phyloP scores from a whole-genome alignment of 2,797 vertebrate species.

The Schizopygopsis malacanthus region DNA sequence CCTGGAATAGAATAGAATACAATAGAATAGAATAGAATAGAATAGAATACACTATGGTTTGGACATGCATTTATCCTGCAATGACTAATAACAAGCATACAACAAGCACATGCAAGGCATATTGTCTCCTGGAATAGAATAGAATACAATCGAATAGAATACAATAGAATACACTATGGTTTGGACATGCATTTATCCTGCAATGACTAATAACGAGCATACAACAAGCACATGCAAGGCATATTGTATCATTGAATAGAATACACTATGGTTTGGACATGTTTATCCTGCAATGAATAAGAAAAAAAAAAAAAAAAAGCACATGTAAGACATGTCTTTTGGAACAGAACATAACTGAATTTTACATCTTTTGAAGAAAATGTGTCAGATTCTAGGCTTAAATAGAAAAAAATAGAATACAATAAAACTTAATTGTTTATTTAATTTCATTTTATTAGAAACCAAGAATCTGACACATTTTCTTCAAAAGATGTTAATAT shows the following conservation, averaged over 20 bases:
- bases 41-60: neutral
- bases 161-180: neutral
- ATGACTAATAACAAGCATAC: neutral
- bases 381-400: neutral
- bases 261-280: no score
- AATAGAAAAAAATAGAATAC: neutral
- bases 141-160: neutral
- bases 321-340: no score
- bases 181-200: neutral
- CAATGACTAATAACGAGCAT: no score
- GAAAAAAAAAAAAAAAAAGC: neutral
- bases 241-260: neutral
- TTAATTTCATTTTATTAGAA: no score
- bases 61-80: neutral
- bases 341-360: neutral
- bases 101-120: no score
- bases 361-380: conserved; percentile 57
- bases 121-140: neutral
- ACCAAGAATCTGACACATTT: no score
- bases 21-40: no score
- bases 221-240: no score
- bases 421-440: neutral
- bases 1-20: neutral
- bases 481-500: no score
- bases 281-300: no score